Evolutionary conservation across 2,797 vertebrate species (phyloP), one percentile per base, ranked within the genome.

Genomic region (Cryptoprocta ferox): DNA sequence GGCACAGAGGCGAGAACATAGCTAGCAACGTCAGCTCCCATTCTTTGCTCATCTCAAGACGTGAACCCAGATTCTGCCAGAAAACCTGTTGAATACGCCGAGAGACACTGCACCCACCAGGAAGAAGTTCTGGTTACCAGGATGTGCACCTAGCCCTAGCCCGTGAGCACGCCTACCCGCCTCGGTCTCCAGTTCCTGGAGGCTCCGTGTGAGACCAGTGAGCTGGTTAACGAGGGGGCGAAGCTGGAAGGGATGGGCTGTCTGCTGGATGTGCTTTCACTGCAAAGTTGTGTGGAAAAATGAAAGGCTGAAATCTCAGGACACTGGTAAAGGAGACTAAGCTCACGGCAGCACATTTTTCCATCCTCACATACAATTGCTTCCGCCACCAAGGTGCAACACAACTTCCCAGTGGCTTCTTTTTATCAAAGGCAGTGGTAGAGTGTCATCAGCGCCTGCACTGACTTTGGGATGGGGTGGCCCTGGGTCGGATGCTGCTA

Each of bases 161-260:
- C 21, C 1, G 3, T 28, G 18, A 76, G 30, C 24, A 18, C 0
- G 0, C 45, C 11, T 59, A 7, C 59, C 4, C 0, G 2, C 19
- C 21, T 86, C 7, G 1, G 18, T 63, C 76, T 50, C 37, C 2
- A 2, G n/a, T 53, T 19, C 65, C 56, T 37, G 3, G 42, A 70
- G 66, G 59, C 35, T 5, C 21, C 6, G 0, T 4, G 45, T 24
- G 13, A 50, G 53, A 59, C 68, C 10, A 21, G n/a, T 1, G 28
- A 84, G 82, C 92, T 84, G 48, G 35, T 89, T 37, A 81, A 59
- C 21, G 45, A 92, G 71, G 21, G 39, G 53, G 50, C 7, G 4
- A 26, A 73, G 53, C 76, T 65, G 59, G n/a, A 30, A 66, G 70
- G 81, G 30, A 42, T 3, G 21, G 16, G 4, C 35, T 42, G 12